Conservation (phyloP, 2,888 invertebrate species). For the Agrochola lychnidis region DNA sequence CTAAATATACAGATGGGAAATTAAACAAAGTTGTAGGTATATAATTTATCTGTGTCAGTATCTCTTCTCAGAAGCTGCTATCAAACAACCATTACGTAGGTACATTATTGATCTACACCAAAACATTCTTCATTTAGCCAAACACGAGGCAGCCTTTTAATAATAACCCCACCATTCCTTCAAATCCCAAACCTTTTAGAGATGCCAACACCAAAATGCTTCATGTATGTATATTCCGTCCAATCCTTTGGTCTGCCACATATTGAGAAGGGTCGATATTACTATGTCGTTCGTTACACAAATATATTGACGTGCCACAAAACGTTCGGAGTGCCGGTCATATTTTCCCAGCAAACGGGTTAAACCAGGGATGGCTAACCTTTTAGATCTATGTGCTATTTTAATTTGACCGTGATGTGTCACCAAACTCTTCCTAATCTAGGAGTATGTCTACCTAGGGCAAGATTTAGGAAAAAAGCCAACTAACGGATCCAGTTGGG, state of each 20-base stretch:
- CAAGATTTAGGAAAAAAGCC: background rate
- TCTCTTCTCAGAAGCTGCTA: background rate
- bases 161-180: conserved; percentile 21
- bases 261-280: conserved; percentile 67
- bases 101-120: background rate
- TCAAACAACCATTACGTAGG: background rate
- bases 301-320: conserved; percentile 58
- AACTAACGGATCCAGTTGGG: background rate
- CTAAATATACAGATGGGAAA: too few species aligned
- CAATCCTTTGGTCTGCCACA: conserved; percentile 57
- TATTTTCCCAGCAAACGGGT: conserved; percentile 57
- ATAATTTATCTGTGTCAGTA: background rate
- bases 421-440: background rate
- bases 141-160: conserved; percentile 16
- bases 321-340: conserved; percentile 51
- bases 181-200: conserved; percentile 33
- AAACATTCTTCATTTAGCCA: background rate
- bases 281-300: conserved; percentile 59
- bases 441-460: background rate
- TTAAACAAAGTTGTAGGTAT: background rate
- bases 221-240: conserved; percentile 42
- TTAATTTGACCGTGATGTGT: conserved; percentile 18
- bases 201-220: conserved; percentile 34
- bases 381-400: conserved; percentile 11
- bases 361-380: conserved; percentile 25